Conservation (phyloP, 2,888 invertebrate species). For the Agonopterix heracliana region DNA sequence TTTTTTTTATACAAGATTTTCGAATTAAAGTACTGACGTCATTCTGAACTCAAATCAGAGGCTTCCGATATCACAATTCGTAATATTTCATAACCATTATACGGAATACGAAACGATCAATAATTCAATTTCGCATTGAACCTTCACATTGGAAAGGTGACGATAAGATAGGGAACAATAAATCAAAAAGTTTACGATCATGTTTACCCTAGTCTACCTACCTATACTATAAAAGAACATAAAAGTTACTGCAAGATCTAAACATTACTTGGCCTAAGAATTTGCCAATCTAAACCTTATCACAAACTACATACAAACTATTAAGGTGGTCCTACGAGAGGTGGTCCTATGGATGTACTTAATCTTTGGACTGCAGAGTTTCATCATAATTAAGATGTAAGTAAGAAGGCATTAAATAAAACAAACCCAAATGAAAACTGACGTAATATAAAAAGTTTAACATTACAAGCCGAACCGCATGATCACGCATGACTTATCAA, state of each 20-base stretch:
- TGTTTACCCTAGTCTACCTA: conserved; percentile 24
- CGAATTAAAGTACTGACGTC: no score
- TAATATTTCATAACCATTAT: conserved; percentile 9
- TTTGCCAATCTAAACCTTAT: not conserved
- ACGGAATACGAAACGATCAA: conserved; percentile 28
- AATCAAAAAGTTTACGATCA: conserved; percentile 45
- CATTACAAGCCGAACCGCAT: not conserved
- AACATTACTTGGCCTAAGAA: not conserved
- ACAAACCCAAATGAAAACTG: no score
- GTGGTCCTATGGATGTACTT: no score
- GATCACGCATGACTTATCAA: conserved; percentile 1
- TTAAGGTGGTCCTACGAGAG: no score
- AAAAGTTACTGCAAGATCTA: conserved; percentile 1
- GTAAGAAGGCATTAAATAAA: no score
- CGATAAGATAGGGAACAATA: conserved; percentile 40
- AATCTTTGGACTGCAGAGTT: no score
- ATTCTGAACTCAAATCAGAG: no score
- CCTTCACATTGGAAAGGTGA: conserved; percentile 29
- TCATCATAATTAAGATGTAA: no score
- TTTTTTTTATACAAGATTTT: no score
- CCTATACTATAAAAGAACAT: not conserved
- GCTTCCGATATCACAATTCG: not conserved
- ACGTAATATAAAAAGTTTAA: no score
- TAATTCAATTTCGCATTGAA: conserved; percentile 26
- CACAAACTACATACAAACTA: no score